Conservation (phyloP, 2,888 invertebrate species). For the Oligia fasciuncula region DNA sequence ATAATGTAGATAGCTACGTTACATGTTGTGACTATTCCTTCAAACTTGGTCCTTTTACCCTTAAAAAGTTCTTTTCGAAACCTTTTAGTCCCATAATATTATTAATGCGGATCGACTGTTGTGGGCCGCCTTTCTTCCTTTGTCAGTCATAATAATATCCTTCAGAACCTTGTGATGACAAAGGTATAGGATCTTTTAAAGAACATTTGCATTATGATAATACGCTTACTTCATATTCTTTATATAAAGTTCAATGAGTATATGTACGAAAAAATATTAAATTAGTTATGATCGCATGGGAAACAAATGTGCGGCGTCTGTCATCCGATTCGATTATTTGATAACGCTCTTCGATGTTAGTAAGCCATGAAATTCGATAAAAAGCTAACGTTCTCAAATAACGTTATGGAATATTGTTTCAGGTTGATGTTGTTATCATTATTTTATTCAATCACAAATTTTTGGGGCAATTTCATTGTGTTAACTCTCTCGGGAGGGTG, state of each 20-base stretch:
- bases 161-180: no score
- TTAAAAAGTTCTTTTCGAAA: background rate
- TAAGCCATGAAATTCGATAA: constrained; percentile 53
- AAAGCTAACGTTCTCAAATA: constrained; percentile 22
- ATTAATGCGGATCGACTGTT: background rate
- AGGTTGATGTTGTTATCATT: constrained; percentile 16
- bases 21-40: background rate
- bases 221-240: background rate
- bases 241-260: constrained; percentile 6
- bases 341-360: constrained; percentile 58
- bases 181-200: no score
- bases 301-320: constrained; percentile 49
- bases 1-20: background rate
- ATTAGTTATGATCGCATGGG: constrained; percentile 61
- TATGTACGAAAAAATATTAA: constrained; percentile 47
- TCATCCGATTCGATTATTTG: constrained; percentile 65
- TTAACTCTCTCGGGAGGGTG: background rate
- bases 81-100: background rate
- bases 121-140: no score
- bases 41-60: background rate
- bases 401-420: constrained; percentile 33
- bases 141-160: background rate
- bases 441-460: constrained; percentile 15
- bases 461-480: background rate
- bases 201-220: background rate